Conservation (phyloP, 2,113 vertebrate genomes). For the Hemiscyllium ocellatum region DNA sequence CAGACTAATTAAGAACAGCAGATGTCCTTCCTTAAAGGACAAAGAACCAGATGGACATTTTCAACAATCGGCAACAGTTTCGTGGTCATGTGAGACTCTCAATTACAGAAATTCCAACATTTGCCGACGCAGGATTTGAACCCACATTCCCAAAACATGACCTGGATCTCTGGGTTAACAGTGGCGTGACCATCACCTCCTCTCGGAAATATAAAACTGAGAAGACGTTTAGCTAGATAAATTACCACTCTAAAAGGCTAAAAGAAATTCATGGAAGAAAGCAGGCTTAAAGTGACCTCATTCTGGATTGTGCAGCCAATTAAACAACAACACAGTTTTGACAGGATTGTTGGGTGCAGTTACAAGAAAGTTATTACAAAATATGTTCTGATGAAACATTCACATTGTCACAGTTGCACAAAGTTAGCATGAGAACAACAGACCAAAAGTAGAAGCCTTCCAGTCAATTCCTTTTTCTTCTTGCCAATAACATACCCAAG, state of each 20-base stretch:
- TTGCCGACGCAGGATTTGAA: too few species aligned
- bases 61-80: too few species aligned
- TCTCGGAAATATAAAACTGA: background rate
- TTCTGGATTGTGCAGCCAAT: background rate
- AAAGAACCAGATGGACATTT: too few species aligned
- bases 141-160: too few species aligned
- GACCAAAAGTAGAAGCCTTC: background rate
- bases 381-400: background rate
- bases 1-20: too few species aligned
- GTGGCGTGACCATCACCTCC: too few species aligned
- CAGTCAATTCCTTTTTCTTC: background rate
- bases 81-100: too few species aligned
- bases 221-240: background rate
- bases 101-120: too few species aligned
- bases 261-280: background rate
- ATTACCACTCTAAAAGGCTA: background rate
- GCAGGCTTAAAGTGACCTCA: background rate
- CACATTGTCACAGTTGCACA: background rate
- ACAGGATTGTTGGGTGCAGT: background rate
- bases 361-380: background rate
- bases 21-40: too few species aligned
- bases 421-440: background rate
- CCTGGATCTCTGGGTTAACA: too few species aligned
- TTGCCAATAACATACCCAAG: background rate
- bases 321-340: background rate